Evolutionary conservation across 2,888 invertebrate genomes (phyloP), one percentile per base, ranked within the genome.

Genomic region (Drosophila vallismaia): DNA sequence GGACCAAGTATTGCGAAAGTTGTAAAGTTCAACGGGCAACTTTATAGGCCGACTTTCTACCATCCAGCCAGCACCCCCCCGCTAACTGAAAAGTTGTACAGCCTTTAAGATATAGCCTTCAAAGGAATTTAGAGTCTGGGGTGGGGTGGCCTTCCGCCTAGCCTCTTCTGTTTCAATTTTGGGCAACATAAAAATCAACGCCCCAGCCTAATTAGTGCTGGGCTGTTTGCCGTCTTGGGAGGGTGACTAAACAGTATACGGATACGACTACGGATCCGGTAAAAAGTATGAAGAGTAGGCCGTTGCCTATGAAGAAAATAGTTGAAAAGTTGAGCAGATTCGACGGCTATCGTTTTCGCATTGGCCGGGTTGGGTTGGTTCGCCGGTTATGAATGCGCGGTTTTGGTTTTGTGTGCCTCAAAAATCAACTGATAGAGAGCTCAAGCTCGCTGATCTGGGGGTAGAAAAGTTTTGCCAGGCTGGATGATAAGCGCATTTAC

Each of bases 401-500:
- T 60, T 69, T 67, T 52, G 73, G 52, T 60, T 69, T 64, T 49
- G 73, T 50, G 44, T 57, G 50, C 49, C 53, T 71, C 38, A 46
- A 53, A 71, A 71, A 64, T 62, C 63, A 66, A 62, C 58, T 63
- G 71, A 74, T 68, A 68, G 64, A 54, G 51, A 46, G 51, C n/a
- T 38, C 46, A 4, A 24, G 48, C n/a, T 8, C 48, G 19, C 14
- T 42, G 40, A 19, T 42, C 19, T 14, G 40, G 40, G 40, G 40
- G 14, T 14, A 48, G 36, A 38, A 24, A 58, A 56, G 38, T 53
- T 57, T 55, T 51, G 38, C 46, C 14, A 62, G 67, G 40, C 60
- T 12, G 64, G 77, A 84, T 86, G 82, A 82, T 82, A 82, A 86
- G 82, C 87, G 87, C 85, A 82, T 82, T 82, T 82, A 82, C 87